phyloP scores from a whole-genome alignment of 2,113 vertebrate species.

The Indri indri region DNA sequence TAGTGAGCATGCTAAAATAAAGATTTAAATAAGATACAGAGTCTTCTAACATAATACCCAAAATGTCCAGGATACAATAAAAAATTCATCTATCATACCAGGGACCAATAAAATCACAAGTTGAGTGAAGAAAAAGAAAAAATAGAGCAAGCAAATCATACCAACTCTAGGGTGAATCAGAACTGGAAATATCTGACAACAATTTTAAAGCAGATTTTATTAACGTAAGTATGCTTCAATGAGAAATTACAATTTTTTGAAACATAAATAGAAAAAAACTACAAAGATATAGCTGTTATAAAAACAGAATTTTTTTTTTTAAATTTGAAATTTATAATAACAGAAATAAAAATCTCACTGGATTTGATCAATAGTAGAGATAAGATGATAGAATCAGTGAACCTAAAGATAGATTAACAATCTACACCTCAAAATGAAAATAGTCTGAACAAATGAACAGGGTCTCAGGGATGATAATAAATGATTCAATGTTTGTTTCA shows the following conservation, averaged over 20 bases:
- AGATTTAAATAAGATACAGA: neutral
- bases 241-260: neutral
- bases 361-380: neutral
- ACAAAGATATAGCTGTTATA: neutral
- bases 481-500: neutral
- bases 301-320: neutral
- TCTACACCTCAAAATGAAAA: neutral
- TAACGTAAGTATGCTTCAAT: neutral
- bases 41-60: neutral
- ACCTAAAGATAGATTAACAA: neutral
- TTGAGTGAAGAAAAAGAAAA: neutral
- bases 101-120: neutral
- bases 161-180: neutral
- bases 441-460: neutral
- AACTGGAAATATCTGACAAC: neutral
- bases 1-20: neutral
- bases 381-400: neutral
- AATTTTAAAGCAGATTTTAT: neutral
- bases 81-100: neutral
- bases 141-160: neutral
- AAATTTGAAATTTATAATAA: neutral
- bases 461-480: neutral
- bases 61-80: neutral
- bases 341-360: neutral
- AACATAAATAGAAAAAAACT: neutral